phyloP scores from a whole-genome alignment of 1,140 invertebrate genomes.

The Bombus huntii region DNA sequence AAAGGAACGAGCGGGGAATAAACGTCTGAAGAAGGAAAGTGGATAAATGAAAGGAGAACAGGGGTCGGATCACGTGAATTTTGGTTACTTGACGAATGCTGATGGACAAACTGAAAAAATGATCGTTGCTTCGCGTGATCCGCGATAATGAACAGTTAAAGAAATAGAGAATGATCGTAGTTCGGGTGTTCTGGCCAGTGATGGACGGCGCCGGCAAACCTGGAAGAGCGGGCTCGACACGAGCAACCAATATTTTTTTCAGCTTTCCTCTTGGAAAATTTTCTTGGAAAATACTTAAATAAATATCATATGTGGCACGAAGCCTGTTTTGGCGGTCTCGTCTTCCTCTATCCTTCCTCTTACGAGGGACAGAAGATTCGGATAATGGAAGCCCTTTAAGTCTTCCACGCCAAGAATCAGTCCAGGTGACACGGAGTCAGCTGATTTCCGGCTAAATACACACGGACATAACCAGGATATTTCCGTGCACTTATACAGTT shows the following conservation, averaged over 20 bases:
- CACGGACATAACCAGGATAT: neutral
- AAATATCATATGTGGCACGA: slow-evolving; percentile 74
- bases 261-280: slow-evolving; percentile 70
- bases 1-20: neutral
- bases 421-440: slow-evolving; percentile 82
- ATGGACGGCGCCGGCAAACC: slow-evolving; percentile 73
- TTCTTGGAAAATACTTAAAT: slow-evolving; percentile 72
- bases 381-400: slow-evolving; percentile 53
- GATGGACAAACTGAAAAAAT: slow-evolving; percentile 79
- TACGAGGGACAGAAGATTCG: slow-evolving; percentile 36
- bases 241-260: slow-evolving; percentile 81
- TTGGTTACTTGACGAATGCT: slow-evolving; percentile 2
- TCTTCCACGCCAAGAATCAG: slow-evolving; percentile 78
- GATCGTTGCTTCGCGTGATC: slow-evolving; percentile 79
- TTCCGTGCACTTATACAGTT: neutral
- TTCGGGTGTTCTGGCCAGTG: slow-evolving; percentile 71
- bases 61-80: no score
- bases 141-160: slow-evolving; percentile 64
- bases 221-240: slow-evolving; percentile 77
- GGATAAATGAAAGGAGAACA: no score
- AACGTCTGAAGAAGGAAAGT: neutral
- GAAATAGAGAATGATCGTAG: slow-evolving; percentile 61
- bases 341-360: slow-evolving; percentile 57
- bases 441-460: slow-evolving; percentile 74
- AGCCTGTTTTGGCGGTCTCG: slow-evolving; percentile 64